A percentile compares a stretch with the other conserved stretches of the same genome.
Evolutionary conservation across 2,888 invertebrate genomes (phyloP).

Genomic region (Lingula anatina): DNA sequence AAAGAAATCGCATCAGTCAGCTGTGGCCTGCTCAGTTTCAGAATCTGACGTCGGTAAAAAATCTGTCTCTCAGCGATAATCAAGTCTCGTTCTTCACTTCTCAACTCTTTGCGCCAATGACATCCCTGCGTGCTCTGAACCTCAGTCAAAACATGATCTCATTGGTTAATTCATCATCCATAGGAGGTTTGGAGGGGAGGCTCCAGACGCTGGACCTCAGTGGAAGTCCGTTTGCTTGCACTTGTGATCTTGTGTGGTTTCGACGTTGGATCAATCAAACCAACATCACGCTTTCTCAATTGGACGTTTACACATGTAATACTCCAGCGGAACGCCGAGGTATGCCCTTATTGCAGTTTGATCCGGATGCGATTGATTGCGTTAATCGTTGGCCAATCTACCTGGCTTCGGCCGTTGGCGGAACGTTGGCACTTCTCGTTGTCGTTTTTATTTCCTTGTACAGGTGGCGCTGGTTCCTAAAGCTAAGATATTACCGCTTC

Average conservation of each 20-base stretch:
- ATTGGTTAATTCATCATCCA: slow-evolving; percentile 35
- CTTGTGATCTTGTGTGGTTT: slow-evolving; percentile 82
- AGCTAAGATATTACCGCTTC: slow-evolving; percentile 3
- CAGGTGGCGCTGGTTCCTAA: slow-evolving; percentile 10
- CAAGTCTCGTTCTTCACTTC: slow-evolving; percentile 21
- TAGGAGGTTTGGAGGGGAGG: slow-evolving; percentile 63
- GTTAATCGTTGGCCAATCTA: slow-evolving; percentile 12
- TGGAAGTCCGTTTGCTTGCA: slow-evolving; percentile 87
- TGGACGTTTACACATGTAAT: slow-evolving; percentile 19
- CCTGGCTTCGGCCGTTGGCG: slow-evolving; percentile 11
- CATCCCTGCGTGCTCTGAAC: slow-evolving; percentile 16
- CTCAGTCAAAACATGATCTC: slow-evolving; percentile 41
- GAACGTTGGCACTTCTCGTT: slow-evolving; percentile 10
- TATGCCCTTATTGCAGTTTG: slow-evolving; percentile 19
- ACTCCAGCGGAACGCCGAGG: slow-evolving; percentile 21
- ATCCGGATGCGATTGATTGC: slow-evolving; percentile 23
- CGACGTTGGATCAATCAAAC: slow-evolving; percentile 92
- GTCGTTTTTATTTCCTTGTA: slow-evolving; percentile 5
- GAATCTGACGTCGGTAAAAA: slow-evolving; percentile 68
- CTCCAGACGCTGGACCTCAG: slow-evolving; percentile 61
- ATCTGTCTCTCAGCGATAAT: slow-evolving; percentile 66
- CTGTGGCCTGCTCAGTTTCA: slow-evolving; percentile 43
- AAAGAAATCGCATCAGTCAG: slow-evolving; percentile 35
- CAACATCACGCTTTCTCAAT: slow-evolving; percentile 27
- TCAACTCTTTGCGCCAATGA: slow-evolving; percentile 4